Evolutionary conservation across 2,113 vertebrate genomes (phyloP), one percentile per base, ranked within the genome.

Genomic region (Psettodes erumei): DNA sequence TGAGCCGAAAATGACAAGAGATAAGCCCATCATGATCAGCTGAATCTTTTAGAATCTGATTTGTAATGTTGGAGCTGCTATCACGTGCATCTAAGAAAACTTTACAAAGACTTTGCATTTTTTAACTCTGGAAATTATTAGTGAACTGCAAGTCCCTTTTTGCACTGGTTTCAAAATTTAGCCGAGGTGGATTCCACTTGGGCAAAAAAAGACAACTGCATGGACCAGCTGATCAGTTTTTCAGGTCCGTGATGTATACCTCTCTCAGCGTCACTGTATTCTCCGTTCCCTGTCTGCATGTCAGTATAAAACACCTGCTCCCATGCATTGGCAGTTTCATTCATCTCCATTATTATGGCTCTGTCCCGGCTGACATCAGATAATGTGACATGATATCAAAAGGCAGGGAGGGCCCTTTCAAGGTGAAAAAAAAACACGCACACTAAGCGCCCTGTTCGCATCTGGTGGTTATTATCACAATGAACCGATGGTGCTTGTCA

Each of bases 321-420:
- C 19, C 48, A 5, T 54, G 33, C 53, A 33, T 5, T 56, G 77
- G 68, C 83, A 65, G 38, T 70, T 82, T 47, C 80, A 79, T 82
- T 82, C 80, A 68, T 85, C 84, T 61, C 70, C 62, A 60, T 85
- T 79, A 86, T 85, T 71, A 74, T 80, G 32, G 63, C 58, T 68
- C 40, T 42, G 79, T 80, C 82, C 60, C 33, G 4, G 27, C 50
- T 53, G 70, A 81, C 64, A 68, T 65, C 72, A 71, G 67, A 65
- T 71, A 83, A 86, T 68, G 25, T 66, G 76, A 82, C 67, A 61
- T 32, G 77, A 73, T 78, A 66, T 71, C 48, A 65, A 71, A 67
- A 85, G 67, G 73, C 59, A 58, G 40, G 48, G 62, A n/a, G 59
- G 50, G n/a, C 40, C 32, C 35, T 75, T 43, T 83, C 63, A 87